phyloP scores from a whole-genome alignment of 2,888 invertebrate species.

The Oscheius sp. region DNA sequence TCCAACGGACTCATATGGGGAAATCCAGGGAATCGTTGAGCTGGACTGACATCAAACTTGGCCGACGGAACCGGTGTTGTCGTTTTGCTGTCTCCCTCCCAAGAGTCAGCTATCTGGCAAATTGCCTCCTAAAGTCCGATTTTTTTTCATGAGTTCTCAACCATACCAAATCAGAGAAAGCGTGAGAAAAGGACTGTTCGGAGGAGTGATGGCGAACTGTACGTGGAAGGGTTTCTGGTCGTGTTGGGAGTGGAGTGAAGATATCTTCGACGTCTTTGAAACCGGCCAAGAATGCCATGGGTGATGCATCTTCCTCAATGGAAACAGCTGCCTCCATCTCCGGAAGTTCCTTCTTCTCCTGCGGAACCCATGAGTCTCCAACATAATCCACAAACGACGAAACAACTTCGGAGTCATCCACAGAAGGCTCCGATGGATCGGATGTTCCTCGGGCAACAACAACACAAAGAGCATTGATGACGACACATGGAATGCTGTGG shows the following conservation, averaged over 20 bases:
- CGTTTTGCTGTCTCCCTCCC: conserved; percentile 22
- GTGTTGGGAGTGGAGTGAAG: conserved; percentile 17
- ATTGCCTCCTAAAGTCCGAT: conserved; percentile 29
- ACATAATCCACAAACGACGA: conserved; percentile 43
- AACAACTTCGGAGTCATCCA: conserved; percentile 15
- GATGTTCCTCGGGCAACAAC: conserved; percentile 5
- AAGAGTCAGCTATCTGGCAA: conserved; percentile 20
- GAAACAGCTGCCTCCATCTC: neutral
- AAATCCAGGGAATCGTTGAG: conserved; percentile 6
- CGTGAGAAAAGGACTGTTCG: conserved; percentile 17
- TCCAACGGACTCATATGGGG: conserved; percentile 39
- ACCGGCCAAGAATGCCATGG: conserved; percentile 32
- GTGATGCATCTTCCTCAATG: conserved; percentile 1
- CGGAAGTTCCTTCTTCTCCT: neutral
- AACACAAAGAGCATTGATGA: conserved; percentile 1
- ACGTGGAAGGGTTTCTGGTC: conserved; percentile 21
- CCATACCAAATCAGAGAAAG: conserved; percentile 28
- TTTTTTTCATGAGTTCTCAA: neutral
- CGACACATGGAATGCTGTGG: conserved; percentile 19
- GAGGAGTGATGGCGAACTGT: conserved; percentile 9
- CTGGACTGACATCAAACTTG: conserved; percentile 18
- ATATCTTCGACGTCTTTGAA: conserved; percentile 36
- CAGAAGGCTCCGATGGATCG: conserved; percentile 10
- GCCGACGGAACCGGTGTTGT: conserved; percentile 9
- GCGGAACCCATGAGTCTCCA: conserved; percentile 39